Evolutionary conservation across 2,888 invertebrate genomes (phyloP).

Genomic region (Tiphia femorata): DNA sequence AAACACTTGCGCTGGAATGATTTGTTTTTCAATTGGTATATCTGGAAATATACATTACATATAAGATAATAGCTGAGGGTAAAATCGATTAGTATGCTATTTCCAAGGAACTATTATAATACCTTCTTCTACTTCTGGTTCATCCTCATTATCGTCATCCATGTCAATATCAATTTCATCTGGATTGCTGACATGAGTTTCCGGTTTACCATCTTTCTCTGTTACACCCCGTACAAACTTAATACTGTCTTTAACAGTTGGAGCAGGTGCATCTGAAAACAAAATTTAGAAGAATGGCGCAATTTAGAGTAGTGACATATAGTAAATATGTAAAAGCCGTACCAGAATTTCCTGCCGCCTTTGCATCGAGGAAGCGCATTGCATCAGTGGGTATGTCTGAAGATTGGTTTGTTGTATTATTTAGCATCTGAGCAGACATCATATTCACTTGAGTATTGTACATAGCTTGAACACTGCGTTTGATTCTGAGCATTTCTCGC

Average conservation of each 20-base stretch:
- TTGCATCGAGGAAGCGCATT: constrained; percentile 90
- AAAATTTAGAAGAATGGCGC: too few relatives aligned
- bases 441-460: constrained; percentile 99
- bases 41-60: constrained; percentile 63
- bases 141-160: constrained; percentile 74
- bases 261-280: constrained; percentile 37
- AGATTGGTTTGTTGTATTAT: constrained; percentile 79
- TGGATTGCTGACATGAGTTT: constrained; percentile 81
- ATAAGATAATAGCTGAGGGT: constrained; percentile 1
- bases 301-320: too few relatives aligned
- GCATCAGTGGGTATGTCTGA: constrained; percentile 83
- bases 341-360: constrained; percentile 72
- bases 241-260: constrained; percentile 73
- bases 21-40: constrained; percentile 85
- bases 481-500: constrained; percentile 97
- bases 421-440: constrained; percentile 98
- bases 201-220: constrained; percentile 78
- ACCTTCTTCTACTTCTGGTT: constrained; percentile 69
- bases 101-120: constrained; percentile 10
- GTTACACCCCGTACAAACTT: constrained; percentile 91
- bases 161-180: constrained; percentile 90
- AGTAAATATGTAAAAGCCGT: constrained; percentile 8
- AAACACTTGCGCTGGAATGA: constrained; percentile 92
- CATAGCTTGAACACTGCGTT: constrained; percentile 96
- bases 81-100: constrained; percentile 6